phyloP scores from a whole-genome alignment of 2,888 invertebrate species.

The Drosophila dives region DNA sequence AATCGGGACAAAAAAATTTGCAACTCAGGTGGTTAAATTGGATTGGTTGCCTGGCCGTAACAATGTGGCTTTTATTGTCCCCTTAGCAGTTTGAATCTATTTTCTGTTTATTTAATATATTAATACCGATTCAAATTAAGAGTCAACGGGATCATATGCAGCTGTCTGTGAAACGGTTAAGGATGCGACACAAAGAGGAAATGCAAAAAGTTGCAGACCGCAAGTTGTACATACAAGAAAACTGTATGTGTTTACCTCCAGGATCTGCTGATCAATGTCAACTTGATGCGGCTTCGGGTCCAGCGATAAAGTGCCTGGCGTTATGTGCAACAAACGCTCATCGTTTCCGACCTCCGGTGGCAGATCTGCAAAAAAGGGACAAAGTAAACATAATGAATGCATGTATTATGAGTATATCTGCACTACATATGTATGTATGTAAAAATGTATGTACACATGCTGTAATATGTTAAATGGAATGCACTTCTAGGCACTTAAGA shows the following conservation, averaged over 20 bases:
- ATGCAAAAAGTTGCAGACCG: neutral
- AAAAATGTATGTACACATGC: neutral
- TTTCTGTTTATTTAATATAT: neutral
- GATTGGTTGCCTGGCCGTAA: neutral
- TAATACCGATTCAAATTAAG: neutral
- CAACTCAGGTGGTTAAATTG: constrained; percentile 7
- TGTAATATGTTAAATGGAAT: neutral
- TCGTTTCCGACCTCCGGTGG: constrained; percentile 84
- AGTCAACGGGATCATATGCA: neutral
- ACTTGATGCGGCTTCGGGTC: constrained; percentile 82
- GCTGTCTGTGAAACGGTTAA: neutral
- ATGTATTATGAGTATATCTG: neutral
- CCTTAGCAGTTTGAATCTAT: neutral
- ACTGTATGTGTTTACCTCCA: constrained; percentile 73
- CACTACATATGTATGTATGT: neutral
- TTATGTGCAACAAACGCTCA: constrained; percentile 83
- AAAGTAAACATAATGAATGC: constrained; percentile 21
- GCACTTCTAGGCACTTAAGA: neutral
- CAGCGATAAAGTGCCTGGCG: constrained; percentile 81
- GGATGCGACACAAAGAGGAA: neutral
- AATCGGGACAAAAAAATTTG: constrained; percentile 5
- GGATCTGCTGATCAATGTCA: constrained; percentile 85
- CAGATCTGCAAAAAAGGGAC: constrained; percentile 82
- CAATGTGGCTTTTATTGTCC: neutral
- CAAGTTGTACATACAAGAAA: neutral